These are phyloP conservation scores for Corythoichthys intestinalis DNA, from an alignment of 2,113 vertebrate species.

Conservation along the genomic window DNA sequence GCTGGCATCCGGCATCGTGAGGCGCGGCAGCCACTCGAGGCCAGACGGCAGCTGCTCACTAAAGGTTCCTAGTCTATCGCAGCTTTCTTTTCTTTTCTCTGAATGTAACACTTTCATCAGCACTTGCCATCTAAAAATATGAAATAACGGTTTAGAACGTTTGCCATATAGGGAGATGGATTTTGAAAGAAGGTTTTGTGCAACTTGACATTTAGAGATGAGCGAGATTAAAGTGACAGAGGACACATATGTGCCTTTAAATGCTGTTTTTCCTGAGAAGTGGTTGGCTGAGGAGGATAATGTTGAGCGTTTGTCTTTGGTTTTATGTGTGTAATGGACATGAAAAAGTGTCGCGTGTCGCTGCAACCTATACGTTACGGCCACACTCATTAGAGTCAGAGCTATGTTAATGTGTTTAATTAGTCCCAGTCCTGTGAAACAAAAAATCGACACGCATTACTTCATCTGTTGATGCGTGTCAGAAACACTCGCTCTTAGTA, in stretches of 20 bases:
- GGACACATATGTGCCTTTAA: constrained; percentile 18
- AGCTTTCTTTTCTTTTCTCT: constrained; percentile 37
- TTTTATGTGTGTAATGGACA: constrained; percentile 31
- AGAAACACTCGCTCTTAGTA: neutral
- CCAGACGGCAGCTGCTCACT: constrained; percentile 44
- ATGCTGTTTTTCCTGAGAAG: neutral
- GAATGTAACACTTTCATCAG: constrained; percentile 56
- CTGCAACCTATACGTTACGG: constrained; percentile 28
- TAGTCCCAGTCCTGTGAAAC: constrained; percentile 35
- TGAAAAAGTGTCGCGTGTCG: neutral
- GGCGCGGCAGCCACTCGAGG: constrained; percentile 38
- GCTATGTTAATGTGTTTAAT: constrained; percentile 57
- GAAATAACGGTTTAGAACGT: constrained; percentile 55
- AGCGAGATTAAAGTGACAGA: constrained; percentile 37
- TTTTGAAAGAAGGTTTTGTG: constrained; percentile 36
- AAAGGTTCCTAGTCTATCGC: constrained; percentile 38
- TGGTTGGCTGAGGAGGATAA: neutral
- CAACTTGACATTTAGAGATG: constrained; percentile 66
- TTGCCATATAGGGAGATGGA: constrained; percentile 33
- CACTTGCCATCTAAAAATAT: constrained; percentile 44
- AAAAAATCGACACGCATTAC: constrained; percentile 7
- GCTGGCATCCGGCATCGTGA: constrained; percentile 21
- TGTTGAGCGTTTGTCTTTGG: constrained; percentile 22
- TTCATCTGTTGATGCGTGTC: constrained; percentile 33
- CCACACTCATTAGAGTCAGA: constrained; percentile 27